Evolutionary conservation across 2,797 vertebrate species (phyloP).

Genomic region (Pangasius krempfi): DNA sequence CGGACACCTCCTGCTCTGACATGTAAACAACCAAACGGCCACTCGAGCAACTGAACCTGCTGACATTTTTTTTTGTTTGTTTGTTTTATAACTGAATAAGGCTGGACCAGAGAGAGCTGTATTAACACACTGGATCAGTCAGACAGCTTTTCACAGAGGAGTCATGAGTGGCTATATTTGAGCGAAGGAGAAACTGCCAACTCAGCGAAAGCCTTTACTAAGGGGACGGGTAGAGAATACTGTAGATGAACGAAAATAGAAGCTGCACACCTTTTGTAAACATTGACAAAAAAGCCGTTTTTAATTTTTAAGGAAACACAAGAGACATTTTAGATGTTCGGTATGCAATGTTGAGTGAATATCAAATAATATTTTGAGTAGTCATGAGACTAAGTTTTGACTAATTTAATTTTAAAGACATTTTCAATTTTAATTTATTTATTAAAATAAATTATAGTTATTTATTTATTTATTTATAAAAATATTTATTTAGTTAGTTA

Average conservation of each 20-base stretch:
- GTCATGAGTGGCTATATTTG: constrained; percentile 42
- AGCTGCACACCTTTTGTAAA: constrained; percentile 23
- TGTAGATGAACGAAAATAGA: constrained; percentile 43
- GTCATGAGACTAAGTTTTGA: neutral
- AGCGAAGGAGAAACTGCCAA: constrained; percentile 41
- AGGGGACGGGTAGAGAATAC: constrained; percentile 44
- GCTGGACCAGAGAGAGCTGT: constrained; percentile 48
- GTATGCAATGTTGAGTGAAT: neutral
- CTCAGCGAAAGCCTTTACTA: constrained; percentile 55
- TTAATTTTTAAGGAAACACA: neutral
- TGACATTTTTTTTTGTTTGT: neutral
- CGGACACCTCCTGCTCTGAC: constrained; percentile 52
- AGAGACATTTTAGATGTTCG: neutral
- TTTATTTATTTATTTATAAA: neutral
- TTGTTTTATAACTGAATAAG: constrained; percentile 51
- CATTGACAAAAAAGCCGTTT: constrained; percentile 56
- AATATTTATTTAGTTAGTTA: neutral
- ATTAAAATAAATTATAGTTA: neutral
- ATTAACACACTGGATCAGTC: constrained; percentile 59
- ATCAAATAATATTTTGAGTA: neutral
- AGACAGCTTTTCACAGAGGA: constrained; percentile 49
- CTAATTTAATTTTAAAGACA: neutral
- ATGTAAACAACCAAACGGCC: constrained; percentile 39
- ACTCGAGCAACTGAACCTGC: neutral
- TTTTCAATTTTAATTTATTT: too few relatives aligned